Evolutionary conservation across 2,797 vertebrate genomes (phyloP).

Genomic region (Smutsia temminckii): DNA sequence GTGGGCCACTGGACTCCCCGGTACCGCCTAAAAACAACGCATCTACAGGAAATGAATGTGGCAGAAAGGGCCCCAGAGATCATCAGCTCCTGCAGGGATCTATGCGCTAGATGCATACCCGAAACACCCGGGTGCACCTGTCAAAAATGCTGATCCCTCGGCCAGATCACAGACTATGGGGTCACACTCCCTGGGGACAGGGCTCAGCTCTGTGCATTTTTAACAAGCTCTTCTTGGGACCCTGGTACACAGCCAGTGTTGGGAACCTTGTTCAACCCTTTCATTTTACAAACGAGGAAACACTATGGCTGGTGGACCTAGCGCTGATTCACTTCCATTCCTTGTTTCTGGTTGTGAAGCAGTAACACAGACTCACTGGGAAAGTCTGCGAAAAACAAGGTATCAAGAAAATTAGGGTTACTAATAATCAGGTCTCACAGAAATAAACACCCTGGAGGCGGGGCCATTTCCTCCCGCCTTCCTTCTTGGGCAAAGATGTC

Average conservation of each 20-base stretch:
- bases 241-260: not conserved
- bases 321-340: not conserved
- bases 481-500: not conserved
- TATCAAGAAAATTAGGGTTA: not conserved
- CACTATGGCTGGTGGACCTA: not conserved
- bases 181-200: not conserved
- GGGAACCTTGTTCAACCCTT: not conserved
- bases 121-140: rapidly evolving
- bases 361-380: not conserved
- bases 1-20: not conserved
- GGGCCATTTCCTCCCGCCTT: rapidly evolving
- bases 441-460: rapidly evolving
- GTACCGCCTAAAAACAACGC: not conserved
- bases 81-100: too few species aligned
- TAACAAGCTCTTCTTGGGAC: not conserved
- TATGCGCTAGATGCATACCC: not conserved
- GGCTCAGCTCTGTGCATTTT: not conserved
- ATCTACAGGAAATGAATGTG: rapidly evolving
- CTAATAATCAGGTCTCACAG: rapidly evolving
- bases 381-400: not conserved
- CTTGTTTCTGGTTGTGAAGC: not conserved
- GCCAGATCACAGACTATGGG: not conserved
- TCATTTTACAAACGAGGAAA: not conserved
- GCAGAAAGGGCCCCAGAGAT: not conserved
- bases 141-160: not conserved